Base-by-base conservation (phyloP, 1,140 invertebrate genomes). In the Trichogramma pretiosum region DNA sequence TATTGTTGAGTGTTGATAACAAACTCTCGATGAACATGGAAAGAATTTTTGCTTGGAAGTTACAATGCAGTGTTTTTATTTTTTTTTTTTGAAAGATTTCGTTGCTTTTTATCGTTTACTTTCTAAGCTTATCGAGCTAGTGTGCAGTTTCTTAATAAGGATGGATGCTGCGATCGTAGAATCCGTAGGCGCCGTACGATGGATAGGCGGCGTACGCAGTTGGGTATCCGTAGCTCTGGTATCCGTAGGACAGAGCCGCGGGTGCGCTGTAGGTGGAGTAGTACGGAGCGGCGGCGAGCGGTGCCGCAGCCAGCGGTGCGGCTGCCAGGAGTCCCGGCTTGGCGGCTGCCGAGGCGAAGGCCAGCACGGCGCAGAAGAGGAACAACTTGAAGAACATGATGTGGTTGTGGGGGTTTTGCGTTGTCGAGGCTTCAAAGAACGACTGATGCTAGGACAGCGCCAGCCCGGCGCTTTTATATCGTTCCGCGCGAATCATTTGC, bases 361-460 rank as follows among this genome's bases (percentile, higher is more conserved):
- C 30, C 41, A 43, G 24, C 3, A 45, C 14, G 16, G 33, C 22
- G 14, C 22, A n/a, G 42, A 45, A 13, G 33, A 36, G 3, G 14
- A 45, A 35, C 14, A 45, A 22, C 36, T 45, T 45, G 42, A 17
- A 45, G 42, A 45, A 36, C 33, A 45, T 36, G 42, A 13, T 26
- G 42, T 35, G 14, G 16, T 9, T 10, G 14, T 22, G 22, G 19
- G n/a, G n/a, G n/a, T n/a, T n/a, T n/a, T n/a, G n/a, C n/a, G 18
- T 21, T 36, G 24, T 23, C 14, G 42, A 24, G n/a, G 33, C 23
- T 45, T 35, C 22, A 17, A 45, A 16, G 10, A 26, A 35, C 42
- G 42, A 45, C 42, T 45, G 42, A 45, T 45, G 42, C 21, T 2
- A 9, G 2, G 7, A n/a, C 16, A 8, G n/a, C 3, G 32, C 19